These are phyloP conservation scores for Prenolepis imparis DNA, from an alignment of 2,888 invertebrate genomes.

Conservation along the genomic window DNA sequence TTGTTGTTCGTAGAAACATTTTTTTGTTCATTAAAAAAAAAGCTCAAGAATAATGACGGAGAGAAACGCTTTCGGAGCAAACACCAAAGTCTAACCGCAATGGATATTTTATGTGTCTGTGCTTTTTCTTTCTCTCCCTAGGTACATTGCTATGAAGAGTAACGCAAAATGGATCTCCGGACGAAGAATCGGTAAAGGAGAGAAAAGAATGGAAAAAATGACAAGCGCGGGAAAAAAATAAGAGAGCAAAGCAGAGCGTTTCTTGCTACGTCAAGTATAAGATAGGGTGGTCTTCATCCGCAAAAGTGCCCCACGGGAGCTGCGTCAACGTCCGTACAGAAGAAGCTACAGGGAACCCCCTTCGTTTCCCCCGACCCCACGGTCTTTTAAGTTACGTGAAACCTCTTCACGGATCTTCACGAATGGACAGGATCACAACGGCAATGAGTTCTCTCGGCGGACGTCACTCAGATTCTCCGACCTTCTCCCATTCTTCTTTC, in stretches of 20 bases:
- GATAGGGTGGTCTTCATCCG: conserved; percentile 79
- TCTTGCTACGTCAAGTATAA: conserved; percentile 73
- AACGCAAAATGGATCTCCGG: conserved; percentile 22
- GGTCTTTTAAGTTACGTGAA: conserved; percentile 59
- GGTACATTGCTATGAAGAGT: neutral
- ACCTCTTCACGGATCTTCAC: conserved; percentile 73
- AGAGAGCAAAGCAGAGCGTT: conserved; percentile 51
- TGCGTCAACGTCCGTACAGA: conserved; percentile 83
- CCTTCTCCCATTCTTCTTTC: conserved; percentile 72
- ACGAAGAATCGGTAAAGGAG: conserved; percentile 6
- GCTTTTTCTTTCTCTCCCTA: neutral
- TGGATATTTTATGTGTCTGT: neutral
- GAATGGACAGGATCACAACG: conserved; percentile 67
- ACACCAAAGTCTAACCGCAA: neutral
- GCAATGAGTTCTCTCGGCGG: conserved; percentile 74
- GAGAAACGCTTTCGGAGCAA: too few species aligned
- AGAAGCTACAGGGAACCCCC: conserved; percentile 42
- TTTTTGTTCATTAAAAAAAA: conserved; percentile 42
- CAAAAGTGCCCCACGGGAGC: conserved; percentile 85
- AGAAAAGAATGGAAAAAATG: conserved; percentile 15
- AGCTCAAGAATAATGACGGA: neutral
- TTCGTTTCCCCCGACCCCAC: conserved; percentile 43
- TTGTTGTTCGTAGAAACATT: conserved; percentile 49
- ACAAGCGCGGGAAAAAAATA: conserved; percentile 25
- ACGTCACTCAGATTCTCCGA: conserved; percentile 78